These are phyloP conservation scores for Lacanobia wlatinum DNA, from an alignment of 2,888 invertebrate genomes.

Conservation along the genomic window DNA sequence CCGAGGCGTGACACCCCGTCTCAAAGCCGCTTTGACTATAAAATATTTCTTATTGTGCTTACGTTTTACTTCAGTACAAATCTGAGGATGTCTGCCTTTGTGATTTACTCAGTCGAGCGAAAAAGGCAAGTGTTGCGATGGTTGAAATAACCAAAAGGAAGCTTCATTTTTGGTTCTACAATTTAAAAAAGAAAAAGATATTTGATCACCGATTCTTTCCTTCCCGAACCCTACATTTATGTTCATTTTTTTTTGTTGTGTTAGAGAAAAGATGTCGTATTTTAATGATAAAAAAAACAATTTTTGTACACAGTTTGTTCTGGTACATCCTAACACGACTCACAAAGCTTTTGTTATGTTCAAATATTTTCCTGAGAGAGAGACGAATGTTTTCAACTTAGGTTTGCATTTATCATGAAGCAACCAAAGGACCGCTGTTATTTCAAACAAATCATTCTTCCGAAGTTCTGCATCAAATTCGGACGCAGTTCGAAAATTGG, in stretches of 20 bases:
- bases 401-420: conserved; percentile 39
- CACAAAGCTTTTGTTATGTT: conserved; percentile 24
- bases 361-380: conserved; percentile 32
- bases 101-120: conserved; percentile 65
- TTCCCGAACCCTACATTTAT: conserved; percentile 18
- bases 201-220: background rate
- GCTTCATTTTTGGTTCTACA: conserved; percentile 31
- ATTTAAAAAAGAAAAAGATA: conserved; percentile 4
- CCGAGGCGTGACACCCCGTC: conserved; percentile 63
- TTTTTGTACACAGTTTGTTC: conserved; percentile 1
- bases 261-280: background rate
- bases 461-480: conserved; percentile 43
- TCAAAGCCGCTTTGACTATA: conserved; percentile 74
- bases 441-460: conserved; percentile 49
- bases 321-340: background rate
- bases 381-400: conserved; percentile 33
- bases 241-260: background rate
- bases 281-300: conserved; percentile 17
- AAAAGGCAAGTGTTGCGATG: conserved; percentile 66
- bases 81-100: conserved; percentile 72
- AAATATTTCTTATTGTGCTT: conserved; percentile 77
- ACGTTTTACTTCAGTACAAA: conserved; percentile 69
- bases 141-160: conserved; percentile 47
- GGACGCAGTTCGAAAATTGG: conserved; percentile 53
- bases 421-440: conserved; percentile 29